A percentile compares a stretch with the other conserved stretches of the same genome.
Evolutionary conservation across 2,797 vertebrate species (phyloP).

Genomic region (Molossus alvarezi): DNA sequence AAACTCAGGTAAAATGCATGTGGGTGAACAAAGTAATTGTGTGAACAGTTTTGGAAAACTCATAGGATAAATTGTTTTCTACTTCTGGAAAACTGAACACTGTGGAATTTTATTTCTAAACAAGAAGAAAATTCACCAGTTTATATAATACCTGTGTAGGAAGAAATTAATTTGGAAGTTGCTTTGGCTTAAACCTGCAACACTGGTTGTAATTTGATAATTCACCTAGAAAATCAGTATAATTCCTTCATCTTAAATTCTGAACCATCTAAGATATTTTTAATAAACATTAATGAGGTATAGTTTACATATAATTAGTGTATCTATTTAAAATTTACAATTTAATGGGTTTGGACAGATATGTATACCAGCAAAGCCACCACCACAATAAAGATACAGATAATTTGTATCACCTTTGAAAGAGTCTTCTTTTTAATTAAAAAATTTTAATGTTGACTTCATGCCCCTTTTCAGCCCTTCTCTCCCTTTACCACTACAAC

Average conservation of each 20-base stretch:
- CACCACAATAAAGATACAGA: neutral
- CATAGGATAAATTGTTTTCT: neutral
- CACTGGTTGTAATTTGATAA: conserved; percentile 25
- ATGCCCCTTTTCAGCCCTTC: neutral
- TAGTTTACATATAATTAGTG: conserved; percentile 21
- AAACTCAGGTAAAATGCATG: neutral
- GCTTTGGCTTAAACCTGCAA: neutral
- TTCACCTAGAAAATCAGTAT: neutral
- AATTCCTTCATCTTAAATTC: neutral
- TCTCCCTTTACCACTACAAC: neutral
- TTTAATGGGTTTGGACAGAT: neutral
- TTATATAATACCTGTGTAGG: neutral
- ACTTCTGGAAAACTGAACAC: neutral
- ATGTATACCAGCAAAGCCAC: neutral
- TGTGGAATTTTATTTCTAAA: neutral
- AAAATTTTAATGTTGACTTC: neutral
- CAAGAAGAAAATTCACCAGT: neutral
- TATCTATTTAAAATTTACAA: conserved; percentile 39
- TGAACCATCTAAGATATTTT: neutral
- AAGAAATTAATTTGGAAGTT: conserved; percentile 48
- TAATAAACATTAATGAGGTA: conserved; percentile 4
- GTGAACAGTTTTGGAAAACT: neutral
- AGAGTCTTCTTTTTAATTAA: neutral
- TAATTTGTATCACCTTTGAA: neutral
- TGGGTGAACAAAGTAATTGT: neutral